Evolutionary conservation across 2,113 vertebrate species (phyloP).

Genomic region (Haemorhous mexicanus): DNA sequence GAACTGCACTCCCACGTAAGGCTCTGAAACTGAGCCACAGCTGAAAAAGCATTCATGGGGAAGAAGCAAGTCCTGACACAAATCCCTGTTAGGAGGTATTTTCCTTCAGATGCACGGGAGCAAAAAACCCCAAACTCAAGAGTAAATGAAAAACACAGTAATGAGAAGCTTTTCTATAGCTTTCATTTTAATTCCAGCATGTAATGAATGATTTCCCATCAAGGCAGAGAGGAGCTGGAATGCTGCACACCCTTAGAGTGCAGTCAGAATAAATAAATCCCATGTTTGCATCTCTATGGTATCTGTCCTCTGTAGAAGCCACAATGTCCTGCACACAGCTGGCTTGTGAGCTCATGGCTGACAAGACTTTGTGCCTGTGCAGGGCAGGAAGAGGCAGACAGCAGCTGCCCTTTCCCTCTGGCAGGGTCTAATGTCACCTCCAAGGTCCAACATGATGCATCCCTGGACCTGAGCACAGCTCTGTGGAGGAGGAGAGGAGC

Average conservation of each 20-base stretch:
- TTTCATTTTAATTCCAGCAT: slow-evolving; percentile 24
- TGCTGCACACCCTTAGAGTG: background rate
- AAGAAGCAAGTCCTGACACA: background rate
- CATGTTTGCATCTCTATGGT: background rate
- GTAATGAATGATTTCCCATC: background rate
- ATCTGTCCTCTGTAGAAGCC: background rate
- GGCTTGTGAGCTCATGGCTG: background rate
- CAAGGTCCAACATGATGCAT: background rate
- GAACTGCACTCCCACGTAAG: background rate
- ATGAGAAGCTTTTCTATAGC: background rate
- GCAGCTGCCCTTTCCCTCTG: background rate
- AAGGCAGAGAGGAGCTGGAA: background rate
- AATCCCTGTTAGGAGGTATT: background rate
- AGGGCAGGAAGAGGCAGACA: background rate
- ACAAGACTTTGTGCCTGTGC: background rate
- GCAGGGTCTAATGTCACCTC: background rate
- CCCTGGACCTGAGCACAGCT: background rate
- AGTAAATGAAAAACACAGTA: background rate
- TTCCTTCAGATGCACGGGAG: background rate
- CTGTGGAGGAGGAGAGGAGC: accelerated
- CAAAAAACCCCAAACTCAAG: background rate
- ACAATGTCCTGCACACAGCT: accelerated
- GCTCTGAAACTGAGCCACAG: background rate
- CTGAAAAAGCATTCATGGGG: slow-evolving; percentile 7
- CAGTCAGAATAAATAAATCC: background rate